Base-by-base conservation (phyloP, 2,113 vertebrate genomes). In the Anthoscopus minutus region DNA sequence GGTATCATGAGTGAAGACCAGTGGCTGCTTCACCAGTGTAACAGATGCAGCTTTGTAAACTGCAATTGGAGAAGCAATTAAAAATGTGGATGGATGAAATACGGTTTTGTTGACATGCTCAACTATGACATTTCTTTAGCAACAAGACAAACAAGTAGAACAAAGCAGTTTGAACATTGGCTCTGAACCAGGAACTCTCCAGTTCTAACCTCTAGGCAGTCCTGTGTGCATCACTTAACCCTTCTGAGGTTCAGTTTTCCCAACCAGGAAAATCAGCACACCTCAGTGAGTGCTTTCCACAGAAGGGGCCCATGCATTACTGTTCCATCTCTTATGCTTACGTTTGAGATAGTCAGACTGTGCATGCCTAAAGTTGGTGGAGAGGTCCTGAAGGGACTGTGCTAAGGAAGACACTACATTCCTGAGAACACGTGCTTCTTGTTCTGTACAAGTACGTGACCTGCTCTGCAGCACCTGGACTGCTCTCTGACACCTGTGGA, bases 311-410 rank as follows among this genome's bases (percentile, higher is more conserved):
- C 61, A 7, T 24, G 81, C 53, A 51, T 73, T 42, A 50, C 60
- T 53, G 47, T 13, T 1, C 7, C 72, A 53, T 35, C 45, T 40
- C 65, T 88, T 66, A 73, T 92, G 95, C 98, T 98, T 98, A 99
- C 99, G 98, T 98, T 99, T 99, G 90, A 99, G 98, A 98, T 99
- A 99, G 97, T 98, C 97, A 37, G 99, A 99, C 97, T 99, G 99
- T 25, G 99, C 98, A 66, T 98, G 98, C 93, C 99, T 98, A 94
- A 99, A 99, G 97, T 97, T 98, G 95, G 95, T 98, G 89, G 99
- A 99, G 13, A 99, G 98, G 19, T 99, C 99, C 98, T 99, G 99
- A 85, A 99, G 98, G 79, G 98, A 98, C 92, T 99, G 99, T 5
- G 99, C 99, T 96, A 99, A 95, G n/a, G 99, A 99, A 69, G 98